Evolutionary conservation across 2,888 invertebrate genomes (phyloP), one percentile per base, ranked within the genome.

Genomic region (Zele albiditarsus): DNA sequence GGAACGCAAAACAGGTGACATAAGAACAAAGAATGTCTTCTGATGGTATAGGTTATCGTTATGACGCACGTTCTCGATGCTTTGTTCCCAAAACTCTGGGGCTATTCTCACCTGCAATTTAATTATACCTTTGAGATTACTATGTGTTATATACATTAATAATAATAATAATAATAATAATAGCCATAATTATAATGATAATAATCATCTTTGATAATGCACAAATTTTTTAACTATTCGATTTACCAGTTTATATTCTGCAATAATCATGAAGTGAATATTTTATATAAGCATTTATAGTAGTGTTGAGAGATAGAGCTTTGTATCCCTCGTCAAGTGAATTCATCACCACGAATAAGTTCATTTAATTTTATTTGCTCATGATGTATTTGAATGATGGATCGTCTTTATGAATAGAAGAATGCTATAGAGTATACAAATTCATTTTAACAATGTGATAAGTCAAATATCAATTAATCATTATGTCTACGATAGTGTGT

Each of bases 11-110:
- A 67, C n/a, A 69, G 12, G 23, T 23, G 12, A 57, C 33, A 20
- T 69, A 4, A 57, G 57, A 57, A 67, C 67, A 49, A 49, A 57
- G 68, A 69, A 28, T 69, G 33, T 69, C 25, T 69, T 69, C 33
- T 57, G 31, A 23, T 53, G 31, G 33, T 53, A 25, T 46, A 46
- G 31, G 57, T 31, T 28, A 23, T 69, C 57, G 20, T 69, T 69
- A 16, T 57, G 14, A 28, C 23, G 27, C 28, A 28, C 60, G n/a
- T 27, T 31, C 10, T 20, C 20, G 20, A 31, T 33, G 53, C 53
- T 69, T 69, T 53, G 31, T 69, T 16, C 23, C 16, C 23, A 23
- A 31, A 67, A 25, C 38, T 27, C 46, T 8, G 1, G 5, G 8
- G 27, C 46, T 28, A 16, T 69, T 69, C n/a, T 53, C 53, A 31